Evolutionary conservation across 2,888 invertebrate genomes (phyloP).

Genomic region (Sepiola atlantica): DNA sequence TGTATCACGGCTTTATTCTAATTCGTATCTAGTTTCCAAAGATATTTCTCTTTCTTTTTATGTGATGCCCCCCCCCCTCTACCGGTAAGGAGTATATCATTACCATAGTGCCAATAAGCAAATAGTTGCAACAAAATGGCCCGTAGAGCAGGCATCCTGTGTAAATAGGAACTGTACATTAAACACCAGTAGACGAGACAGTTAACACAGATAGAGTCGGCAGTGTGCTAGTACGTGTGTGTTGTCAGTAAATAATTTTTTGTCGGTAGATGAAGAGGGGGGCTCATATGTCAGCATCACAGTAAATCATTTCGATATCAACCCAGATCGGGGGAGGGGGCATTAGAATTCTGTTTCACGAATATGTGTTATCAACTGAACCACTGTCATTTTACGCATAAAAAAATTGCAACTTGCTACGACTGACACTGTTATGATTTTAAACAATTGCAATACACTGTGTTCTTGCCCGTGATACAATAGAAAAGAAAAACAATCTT

Average conservation of each 20-base stretch:
- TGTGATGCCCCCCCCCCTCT: neutral
- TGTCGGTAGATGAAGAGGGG: too few relatives aligned
- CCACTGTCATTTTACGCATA: neutral
- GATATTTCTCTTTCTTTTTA: neutral
- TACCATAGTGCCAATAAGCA: neutral
- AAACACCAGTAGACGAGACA: neutral
- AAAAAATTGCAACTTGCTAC: neutral
- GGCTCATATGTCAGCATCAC: neutral
- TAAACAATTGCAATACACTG: too few relatives aligned
- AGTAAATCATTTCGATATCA: neutral
- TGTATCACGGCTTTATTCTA: neutral
- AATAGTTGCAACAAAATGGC: neutral
- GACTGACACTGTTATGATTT: too few relatives aligned
- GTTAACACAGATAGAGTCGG: neutral
- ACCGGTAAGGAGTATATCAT: neutral
- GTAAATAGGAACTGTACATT: too few relatives aligned
- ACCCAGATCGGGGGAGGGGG: neutral
- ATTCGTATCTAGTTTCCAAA: neutral
- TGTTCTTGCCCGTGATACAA: too few relatives aligned
- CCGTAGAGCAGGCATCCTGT: neutral
- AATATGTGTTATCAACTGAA: neutral
- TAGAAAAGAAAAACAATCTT: too few relatives aligned
- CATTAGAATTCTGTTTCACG: neutral
- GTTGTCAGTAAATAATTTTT: neutral
- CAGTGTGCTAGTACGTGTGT: neutral